Conservation (phyloP, 2,113 vertebrate species). For the Poeciliopsis retropinna region DNA sequence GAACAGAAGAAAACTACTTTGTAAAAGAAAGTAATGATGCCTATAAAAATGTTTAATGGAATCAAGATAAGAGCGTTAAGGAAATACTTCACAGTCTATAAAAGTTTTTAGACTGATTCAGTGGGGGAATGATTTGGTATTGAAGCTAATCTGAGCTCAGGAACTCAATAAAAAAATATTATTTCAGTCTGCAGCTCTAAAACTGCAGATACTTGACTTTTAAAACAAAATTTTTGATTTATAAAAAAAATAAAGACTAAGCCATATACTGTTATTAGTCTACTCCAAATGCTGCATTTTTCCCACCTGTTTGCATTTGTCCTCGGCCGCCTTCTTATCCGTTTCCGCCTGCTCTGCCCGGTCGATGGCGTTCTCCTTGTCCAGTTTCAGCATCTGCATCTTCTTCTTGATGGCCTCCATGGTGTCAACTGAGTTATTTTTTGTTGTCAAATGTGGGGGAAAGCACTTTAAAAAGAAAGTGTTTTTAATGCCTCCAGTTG, state of each 20-base stretch:
- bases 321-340: constrained; percentile 93
- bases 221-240: not conserved
- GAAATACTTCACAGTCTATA: not conserved
- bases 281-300: not conserved
- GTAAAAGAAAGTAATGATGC: not conserved
- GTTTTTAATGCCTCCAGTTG: constrained; percentile 3
- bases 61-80: not conserved
- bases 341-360: constrained; percentile 95
- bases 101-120: constrained; percentile 21
- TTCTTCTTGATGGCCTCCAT: constrained; percentile 96
- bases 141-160: not conserved
- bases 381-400: constrained; percentile 94
- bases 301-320: constrained; percentile 92
- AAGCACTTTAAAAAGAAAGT: constrained; percentile 1
- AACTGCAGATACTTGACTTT: not conserved
- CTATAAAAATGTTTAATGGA: not conserved
- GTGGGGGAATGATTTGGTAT: constrained; percentile 49
- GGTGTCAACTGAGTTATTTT: constrained; percentile 45
- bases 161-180: not conserved
- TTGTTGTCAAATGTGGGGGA: constrained; percentile 34
- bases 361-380: constrained; percentile 97
- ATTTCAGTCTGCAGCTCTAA: not conserved
- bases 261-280: no score
- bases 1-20: not conserved
- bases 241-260: not conserved